Evolutionary conservation across 1,140 invertebrate genomes (phyloP).

Genomic region (Lucilia sericata): DNA sequence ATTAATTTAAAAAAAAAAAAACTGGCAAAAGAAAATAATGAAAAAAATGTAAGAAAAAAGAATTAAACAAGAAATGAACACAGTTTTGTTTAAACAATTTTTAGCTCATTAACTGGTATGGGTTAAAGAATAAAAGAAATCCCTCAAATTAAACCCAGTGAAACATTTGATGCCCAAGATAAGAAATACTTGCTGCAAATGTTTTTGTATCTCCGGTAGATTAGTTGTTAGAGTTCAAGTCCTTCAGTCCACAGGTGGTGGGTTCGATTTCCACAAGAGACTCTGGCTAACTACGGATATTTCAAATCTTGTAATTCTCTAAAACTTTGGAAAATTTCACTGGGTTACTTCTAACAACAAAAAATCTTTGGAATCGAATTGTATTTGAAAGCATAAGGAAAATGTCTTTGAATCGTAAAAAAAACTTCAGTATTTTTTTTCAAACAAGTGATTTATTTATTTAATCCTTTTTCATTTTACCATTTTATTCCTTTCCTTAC

Average conservation of each 20-base stretch:
- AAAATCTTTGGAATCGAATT: background rate
- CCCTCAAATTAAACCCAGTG: background rate
- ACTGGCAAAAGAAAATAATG: background rate
- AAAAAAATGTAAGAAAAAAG: background rate
- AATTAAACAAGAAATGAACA: background rate
- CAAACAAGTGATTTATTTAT: conserved; percentile 61
- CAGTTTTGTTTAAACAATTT: conserved; percentile 55
- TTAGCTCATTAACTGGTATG: conserved; percentile 66
- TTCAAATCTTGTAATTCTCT: too few species aligned
- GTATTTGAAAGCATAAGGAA: conserved; percentile 30
- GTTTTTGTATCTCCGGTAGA: too few species aligned
- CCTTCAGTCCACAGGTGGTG: too few species aligned
- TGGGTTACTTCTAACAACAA: too few species aligned
- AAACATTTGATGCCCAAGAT: too few species aligned
- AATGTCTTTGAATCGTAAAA: conserved; percentile 38
- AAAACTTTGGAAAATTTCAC: too few species aligned
- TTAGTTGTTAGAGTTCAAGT: too few species aligned
- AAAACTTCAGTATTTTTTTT: background rate
- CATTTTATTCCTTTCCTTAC: background rate
- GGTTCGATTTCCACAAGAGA: too few species aligned
- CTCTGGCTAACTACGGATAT: too few species aligned
- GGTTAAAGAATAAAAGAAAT: background rate
- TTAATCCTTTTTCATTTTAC: conserved; percentile 59
- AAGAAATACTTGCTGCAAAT: too few species aligned
- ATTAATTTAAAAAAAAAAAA: conserved; percentile 58